Conservation (phyloP, 2,797 vertebrate genomes). For the Presbytis comata region DNA sequence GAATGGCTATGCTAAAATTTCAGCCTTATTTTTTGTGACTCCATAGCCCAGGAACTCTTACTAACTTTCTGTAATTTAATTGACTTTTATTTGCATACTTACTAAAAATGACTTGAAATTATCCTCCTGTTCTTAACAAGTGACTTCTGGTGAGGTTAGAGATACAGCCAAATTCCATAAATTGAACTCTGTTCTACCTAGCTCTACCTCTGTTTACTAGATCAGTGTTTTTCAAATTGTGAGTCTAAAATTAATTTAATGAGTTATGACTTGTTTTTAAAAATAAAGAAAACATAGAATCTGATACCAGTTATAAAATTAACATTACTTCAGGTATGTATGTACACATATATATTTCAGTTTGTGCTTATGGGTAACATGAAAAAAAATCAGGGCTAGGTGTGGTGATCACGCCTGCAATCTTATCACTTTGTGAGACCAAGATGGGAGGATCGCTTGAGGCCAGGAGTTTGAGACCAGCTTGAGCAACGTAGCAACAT, state of each 20-base stretch:
- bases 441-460: background rate
- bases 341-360: background rate
- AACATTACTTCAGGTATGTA: background rate
- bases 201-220: background rate
- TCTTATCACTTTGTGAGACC: background rate
- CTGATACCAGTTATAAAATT: background rate
- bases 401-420: background rate
- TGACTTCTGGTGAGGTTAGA: background rate
- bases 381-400: background rate
- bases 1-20: constrained; percentile 1
- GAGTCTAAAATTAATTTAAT: background rate
- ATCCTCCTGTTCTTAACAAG: background rate
- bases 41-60: background rate
- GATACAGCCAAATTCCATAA: background rate
- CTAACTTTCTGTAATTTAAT: constrained; percentile 2
- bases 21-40: background rate
- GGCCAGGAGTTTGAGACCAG: background rate
- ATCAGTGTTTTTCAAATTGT: background rate
- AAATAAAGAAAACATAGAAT: background rate
- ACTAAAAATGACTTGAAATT: background rate
- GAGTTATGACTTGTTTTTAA: background rate
- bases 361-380: background rate
- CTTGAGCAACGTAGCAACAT: background rate
- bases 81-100: background rate
- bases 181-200: background rate